phyloP scores from a whole-genome alignment of 2,888 invertebrate species.

The Chrysolina americana region DNA sequence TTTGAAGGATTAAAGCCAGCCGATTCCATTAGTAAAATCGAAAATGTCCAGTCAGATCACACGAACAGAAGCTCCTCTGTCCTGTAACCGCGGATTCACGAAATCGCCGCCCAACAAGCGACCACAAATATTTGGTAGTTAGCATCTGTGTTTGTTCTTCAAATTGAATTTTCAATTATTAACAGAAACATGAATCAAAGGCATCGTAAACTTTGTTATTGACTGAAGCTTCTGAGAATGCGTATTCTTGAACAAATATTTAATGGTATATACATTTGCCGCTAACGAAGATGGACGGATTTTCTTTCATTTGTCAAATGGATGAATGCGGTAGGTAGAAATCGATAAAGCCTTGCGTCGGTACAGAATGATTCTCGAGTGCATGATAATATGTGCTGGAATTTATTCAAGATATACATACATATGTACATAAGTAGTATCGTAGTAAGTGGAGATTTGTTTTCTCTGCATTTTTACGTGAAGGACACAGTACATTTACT shows the following conservation, averaged over 20 bases:
- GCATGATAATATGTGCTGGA: background rate
- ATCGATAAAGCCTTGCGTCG: background rate
- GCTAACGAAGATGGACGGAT: slow-evolving; percentile 26
- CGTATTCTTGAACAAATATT: slow-evolving; percentile 42
- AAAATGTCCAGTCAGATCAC: slow-evolving; percentile 28
- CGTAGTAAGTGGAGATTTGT: too few species aligned
- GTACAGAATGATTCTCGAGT: background rate
- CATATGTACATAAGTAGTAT: too few species aligned
- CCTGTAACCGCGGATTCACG: background rate
- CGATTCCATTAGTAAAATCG: slow-evolving; percentile 32
- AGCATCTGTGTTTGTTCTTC: slow-evolving; percentile 45
- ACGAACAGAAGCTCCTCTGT: slow-evolving; percentile 4
- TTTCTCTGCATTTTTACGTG: too few species aligned
- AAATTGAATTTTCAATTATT: slow-evolving; percentile 47
- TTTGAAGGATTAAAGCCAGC: slow-evolving; percentile 21
- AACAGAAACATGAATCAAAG: slow-evolving; percentile 45
- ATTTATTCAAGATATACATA: too few species aligned
- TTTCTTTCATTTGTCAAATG: slow-evolving; percentile 34
- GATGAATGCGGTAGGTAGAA: slow-evolving; percentile 35
- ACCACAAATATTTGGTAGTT: slow-evolving; percentile 37
- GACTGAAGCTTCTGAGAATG: slow-evolving; percentile 39
- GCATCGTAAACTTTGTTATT: slow-evolving; percentile 44
- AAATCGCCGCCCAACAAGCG: background rate
- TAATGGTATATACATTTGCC: slow-evolving; percentile 35
- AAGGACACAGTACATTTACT: too few species aligned